Evolutionary conservation across 2,797 vertebrate genomes (phyloP).

Genomic region (Brachyrhaphis roseni): DNA sequence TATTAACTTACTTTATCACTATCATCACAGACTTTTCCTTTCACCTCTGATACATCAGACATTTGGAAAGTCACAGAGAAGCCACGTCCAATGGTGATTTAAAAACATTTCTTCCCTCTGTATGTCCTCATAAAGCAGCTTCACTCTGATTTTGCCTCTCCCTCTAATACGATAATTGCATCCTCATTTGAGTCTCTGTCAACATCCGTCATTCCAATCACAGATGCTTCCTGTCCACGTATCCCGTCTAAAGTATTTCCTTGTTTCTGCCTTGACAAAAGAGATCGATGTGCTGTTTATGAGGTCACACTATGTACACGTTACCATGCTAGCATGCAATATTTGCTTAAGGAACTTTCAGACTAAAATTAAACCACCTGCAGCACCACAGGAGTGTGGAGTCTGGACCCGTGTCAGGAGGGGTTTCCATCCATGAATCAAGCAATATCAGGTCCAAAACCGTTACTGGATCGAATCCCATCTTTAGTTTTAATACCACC

Average conservation of each 20-base stretch:
- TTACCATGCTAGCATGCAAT: not conserved
- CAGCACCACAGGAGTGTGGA: not conserved
- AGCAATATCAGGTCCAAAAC: not conserved
- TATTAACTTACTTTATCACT: not conserved
- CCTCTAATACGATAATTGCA: constrained; percentile 51
- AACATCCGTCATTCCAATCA: constrained; percentile 44
- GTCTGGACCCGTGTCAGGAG: not conserved
- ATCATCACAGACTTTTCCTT: not conserved
- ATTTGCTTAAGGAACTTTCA: not conserved
- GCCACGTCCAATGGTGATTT: constrained; percentile 10
- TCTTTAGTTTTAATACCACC: not conserved
- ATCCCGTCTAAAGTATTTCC: constrained; percentile 33
- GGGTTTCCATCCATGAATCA: not conserved
- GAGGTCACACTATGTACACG: not conserved
- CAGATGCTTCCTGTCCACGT: constrained; percentile 26
- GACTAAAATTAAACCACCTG: not conserved
- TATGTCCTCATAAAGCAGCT: constrained; percentile 19
- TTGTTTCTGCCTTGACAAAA: constrained; percentile 4
- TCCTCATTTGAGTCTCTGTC: constrained; percentile 39
- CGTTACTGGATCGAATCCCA: not conserved
- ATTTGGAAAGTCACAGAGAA: constrained; percentile 9
- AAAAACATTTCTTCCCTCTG: not conserved
- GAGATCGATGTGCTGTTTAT: not conserved
- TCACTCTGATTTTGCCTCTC: constrained; percentile 26
- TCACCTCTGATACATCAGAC: not conserved